Evolutionary conservation across 2,113 vertebrate species (phyloP).

Genomic region (Pandion haliaetus): DNA sequence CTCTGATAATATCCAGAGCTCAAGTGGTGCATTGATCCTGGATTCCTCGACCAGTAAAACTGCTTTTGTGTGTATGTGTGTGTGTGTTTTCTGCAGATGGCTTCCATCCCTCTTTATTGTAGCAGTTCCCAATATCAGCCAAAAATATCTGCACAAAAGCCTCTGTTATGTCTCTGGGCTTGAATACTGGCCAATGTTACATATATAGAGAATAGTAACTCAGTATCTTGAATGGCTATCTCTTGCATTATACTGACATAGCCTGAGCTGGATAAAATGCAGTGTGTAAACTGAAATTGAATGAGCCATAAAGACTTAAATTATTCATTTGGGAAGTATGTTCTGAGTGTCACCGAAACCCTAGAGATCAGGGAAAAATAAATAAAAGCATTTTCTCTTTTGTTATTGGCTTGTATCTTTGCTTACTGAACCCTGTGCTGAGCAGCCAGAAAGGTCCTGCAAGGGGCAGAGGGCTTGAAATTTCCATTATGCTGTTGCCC

Average conservation of each 20-base stretch:
- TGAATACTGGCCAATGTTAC: conserved; percentile 22
- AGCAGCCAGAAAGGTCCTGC: background rate
- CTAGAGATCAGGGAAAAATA: conserved; percentile 37
- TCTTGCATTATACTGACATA: background rate
- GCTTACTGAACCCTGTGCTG: conserved; percentile 24
- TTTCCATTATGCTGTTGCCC: conserved; percentile 29
- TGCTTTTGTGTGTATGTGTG: background rate
- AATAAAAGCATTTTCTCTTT: conserved; percentile 40
- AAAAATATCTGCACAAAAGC: conserved; percentile 56
- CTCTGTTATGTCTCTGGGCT: conserved; percentile 23
- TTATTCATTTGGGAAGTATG: background rate
- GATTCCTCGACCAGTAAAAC: background rate
- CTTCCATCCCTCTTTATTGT: conserved; percentile 25
- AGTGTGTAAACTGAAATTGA: conserved; percentile 23
- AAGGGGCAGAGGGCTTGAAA: conserved; percentile 3
- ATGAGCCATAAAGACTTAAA: conserved; percentile 36
- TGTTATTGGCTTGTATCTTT: conserved; percentile 41
- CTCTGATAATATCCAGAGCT: conserved; percentile 34
- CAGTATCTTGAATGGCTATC: background rate
- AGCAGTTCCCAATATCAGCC: conserved; percentile 18
- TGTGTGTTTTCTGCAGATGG: conserved; percentile 21
- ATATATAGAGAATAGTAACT: background rate
- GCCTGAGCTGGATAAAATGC: background rate
- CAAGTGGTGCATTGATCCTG: conserved; percentile 11
- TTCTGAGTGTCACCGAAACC: background rate